phyloP scores from a whole-genome alignment of 2,113 vertebrate species.

The Capreolus pygargus region DNA sequence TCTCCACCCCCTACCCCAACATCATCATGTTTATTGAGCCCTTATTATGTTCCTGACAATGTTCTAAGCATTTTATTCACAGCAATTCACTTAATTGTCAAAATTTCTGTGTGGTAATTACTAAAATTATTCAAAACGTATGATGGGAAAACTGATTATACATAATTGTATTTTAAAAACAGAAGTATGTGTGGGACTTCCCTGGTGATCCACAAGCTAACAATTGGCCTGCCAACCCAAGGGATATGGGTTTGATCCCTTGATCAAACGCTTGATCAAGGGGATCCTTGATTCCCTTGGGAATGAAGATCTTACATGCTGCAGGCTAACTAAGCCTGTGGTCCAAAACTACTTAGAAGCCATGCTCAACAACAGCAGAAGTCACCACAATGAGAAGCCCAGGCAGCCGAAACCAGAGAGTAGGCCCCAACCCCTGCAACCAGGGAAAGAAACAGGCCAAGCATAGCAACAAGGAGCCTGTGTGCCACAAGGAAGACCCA shows the following conservation, averaged over 20 bases:
- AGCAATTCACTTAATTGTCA: background rate
- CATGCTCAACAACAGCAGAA: background rate
- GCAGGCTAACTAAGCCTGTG: background rate
- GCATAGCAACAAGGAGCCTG: background rate
- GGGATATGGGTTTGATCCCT: background rate
- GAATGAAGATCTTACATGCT: background rate
- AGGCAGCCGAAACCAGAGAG: background rate
- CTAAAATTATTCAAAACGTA: background rate
- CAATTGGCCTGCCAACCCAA: background rate
- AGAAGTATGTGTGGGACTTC: background rate
- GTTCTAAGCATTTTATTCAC: background rate
- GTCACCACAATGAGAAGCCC: background rate
- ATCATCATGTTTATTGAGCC: background rate
- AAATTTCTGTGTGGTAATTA: background rate
- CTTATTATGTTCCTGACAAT: background rate
- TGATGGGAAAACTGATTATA: background rate
- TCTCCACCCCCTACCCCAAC: background rate
- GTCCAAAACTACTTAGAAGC: fast-evolving
- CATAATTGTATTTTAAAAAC: background rate
- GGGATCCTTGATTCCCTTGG: background rate
- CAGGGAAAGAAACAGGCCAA: background rate
- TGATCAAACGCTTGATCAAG: no score
- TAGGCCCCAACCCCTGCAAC: background rate
- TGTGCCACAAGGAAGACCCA: background rate
- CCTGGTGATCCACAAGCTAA: background rate